Base-by-base conservation (phyloP, 2,797 vertebrate genomes). In the Notolepis coatsorum region DNA sequence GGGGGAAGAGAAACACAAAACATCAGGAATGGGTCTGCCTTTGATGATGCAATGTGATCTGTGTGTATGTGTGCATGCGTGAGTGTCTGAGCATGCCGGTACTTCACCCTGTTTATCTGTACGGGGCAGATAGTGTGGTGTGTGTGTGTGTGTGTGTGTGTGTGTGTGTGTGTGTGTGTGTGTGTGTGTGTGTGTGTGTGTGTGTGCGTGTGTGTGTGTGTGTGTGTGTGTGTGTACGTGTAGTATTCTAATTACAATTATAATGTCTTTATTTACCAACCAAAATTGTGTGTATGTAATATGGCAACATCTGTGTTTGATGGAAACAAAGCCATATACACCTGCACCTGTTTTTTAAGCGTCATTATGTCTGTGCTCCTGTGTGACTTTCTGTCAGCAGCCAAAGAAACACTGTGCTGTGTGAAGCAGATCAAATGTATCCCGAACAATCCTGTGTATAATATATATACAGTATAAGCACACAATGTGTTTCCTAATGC, bases 11-110 rank as follows among this genome's bases (percentile, higher is more conserved):
- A 71, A 66, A 77, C 67, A 70, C 63, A 39, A 69, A 59, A 65
- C 33, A 72, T 72, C 81, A 72, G 48, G 25, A 75, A 61, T 38
- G 33, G 50, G 55, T 46, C 71, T 64, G 67, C 71, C 73, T 84
- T 86, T 85, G 75, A 88, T 90, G 88, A 82, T 77, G 87, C 68
- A 87, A 85, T 51, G 27, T 8, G 6, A 27, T 33, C 10, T 41
- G n/a, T 7, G 24, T 28, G 43, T 52, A 65, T 68, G 67, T 79
- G 61, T 77, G 24, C 64, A 50, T 66, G 46, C 53, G 24, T 71
- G 33, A 53, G 41, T 41, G 39, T 68, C 20, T 49, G 52, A 47
- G n/a, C 43, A 13, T n/a, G n/a, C n/a, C n/a, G n/a, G n/a, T n/a
- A n/a, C n/a, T n/a, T n/a, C n/a, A n/a, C n/a, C n/a, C n/a, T n/a